Evolutionary conservation across 2,888 invertebrate genomes (phyloP).

Genomic region (Leptogaster cylindrica): DNA sequence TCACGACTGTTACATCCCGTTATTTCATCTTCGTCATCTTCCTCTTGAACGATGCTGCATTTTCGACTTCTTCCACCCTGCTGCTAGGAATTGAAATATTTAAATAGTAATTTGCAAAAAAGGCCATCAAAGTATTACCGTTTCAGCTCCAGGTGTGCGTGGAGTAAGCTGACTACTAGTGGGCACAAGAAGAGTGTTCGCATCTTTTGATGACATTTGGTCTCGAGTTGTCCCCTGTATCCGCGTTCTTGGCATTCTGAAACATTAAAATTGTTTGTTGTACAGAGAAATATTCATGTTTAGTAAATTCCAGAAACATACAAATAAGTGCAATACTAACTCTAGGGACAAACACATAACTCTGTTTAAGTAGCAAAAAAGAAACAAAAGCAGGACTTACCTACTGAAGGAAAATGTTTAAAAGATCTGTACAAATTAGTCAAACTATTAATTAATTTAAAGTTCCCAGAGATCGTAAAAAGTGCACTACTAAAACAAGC

Average conservation of each 20-base stretch:
- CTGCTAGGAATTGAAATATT: slow-evolving; percentile 19
- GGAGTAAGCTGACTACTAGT: slow-evolving; percentile 63
- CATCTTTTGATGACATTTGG: slow-evolving; percentile 23
- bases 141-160: slow-evolving; percentile 71
- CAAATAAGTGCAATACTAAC: too few species aligned
- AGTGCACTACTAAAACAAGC: too few species aligned
- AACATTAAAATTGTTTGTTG: slow-evolving; percentile 1
- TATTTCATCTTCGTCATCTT: slow-evolving; percentile 81
- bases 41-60: slow-evolving; percentile 91
- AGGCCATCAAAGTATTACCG: slow-evolving; percentile 6
- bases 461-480: too few species aligned
- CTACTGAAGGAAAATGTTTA: too few species aligned
- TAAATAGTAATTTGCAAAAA: too few species aligned
- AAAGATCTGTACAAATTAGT: too few species aligned
- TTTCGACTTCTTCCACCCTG: slow-evolving; percentile 74
- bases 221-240: slow-evolving; percentile 40
- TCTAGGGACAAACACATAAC: too few species aligned
- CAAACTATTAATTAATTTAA: too few species aligned
- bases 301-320: too few species aligned
- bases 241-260: slow-evolving; percentile 43
- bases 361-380: too few species aligned
- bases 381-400: too few species aligned
- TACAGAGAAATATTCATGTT: too few species aligned
- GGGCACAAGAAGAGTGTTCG: slow-evolving; percentile 41
- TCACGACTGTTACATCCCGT: slow-evolving; percentile 64